Evolutionary conservation across 1,140 invertebrate genomes (phyloP), one percentile per base, ranked within the genome.

Genomic region (Achroia grisella): DNA sequence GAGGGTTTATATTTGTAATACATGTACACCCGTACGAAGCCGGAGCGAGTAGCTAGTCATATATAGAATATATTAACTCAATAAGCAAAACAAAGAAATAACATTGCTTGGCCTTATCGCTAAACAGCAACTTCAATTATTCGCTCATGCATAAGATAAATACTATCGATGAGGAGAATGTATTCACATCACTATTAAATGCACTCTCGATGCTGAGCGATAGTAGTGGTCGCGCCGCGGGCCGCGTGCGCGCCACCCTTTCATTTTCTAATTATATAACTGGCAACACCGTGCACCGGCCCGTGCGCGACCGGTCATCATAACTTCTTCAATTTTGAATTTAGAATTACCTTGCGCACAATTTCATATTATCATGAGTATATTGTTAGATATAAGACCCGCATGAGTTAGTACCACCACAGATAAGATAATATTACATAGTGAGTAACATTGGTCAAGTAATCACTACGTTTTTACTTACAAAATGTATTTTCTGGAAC

Each of bases 221-320:
- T 82, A 73, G 78, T 73, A 75, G 75, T 82, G 75, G 52, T 76
- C 60, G 67, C 48, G 75, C 78, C 73, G 46, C 64, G 54, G 75
- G 78, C 75, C 62, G 71, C 71, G 71, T 74, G 68, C 62, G 73
- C 74, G 78, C 78, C 75, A 78, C 78, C 78, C 78, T 76, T 72
- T 73, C 78, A 82, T 82, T 82, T 82, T 82, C 78, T 82, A 83
- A 83, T 83, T 83, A 83, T 83, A 79, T 64, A 77, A 74, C 72
- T 72, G 71, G 76, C 79, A 81, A 77, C 74, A 69, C 69, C 13
- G 32, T 5, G 10, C 17, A 23, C 17, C 52, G 70, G 68, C 79
- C 74, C 79, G 79, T 83, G 79, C 78, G 64, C 73, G 71, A 73
- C 71, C 67, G 66, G 49, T 54, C 17, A 23, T 52, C 56, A 50